Conservation (phyloP, 2,888 invertebrate genomes). For the Aromia moschata region DNA sequence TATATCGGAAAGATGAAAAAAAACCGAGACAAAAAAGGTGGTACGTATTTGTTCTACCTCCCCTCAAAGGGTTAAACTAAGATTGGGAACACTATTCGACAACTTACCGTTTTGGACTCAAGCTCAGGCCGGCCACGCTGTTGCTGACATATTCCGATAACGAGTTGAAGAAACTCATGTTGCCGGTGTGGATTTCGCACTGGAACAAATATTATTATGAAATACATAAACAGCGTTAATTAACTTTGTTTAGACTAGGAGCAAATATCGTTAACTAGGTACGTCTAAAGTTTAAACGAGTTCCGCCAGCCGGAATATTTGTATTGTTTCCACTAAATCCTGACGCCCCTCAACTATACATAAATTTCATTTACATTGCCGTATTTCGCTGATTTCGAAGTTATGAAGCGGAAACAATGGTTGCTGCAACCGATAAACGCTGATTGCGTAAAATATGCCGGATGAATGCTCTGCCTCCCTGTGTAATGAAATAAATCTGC, state of each 20-base stretch:
- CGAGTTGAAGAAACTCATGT: conserved; percentile 88
- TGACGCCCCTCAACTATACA: not conserved
- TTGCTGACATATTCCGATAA: conserved; percentile 87
- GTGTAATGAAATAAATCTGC: conserved; percentile 8
- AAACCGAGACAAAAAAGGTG: too few species aligned
- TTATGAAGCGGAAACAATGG: not conserved
- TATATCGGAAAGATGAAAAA: too few species aligned
- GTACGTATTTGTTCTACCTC: too few species aligned
- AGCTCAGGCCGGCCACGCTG: conserved; percentile 81
- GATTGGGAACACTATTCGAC: not conserved
- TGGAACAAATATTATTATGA: conserved; percentile 14
- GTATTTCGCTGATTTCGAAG: conserved; percentile 3
- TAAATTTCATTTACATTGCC: conserved; percentile 3
- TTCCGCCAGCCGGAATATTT: conserved; percentile 13
- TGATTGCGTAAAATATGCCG: not conserved
- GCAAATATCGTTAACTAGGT: conserved; percentile 13
- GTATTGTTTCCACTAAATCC: conserved; percentile 9
- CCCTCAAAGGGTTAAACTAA: too few species aligned
- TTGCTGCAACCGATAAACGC: not conserved
- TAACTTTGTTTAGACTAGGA: conserved; percentile 2
- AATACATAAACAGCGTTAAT: conserved; percentile 5
- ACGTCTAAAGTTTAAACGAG: conserved; percentile 10
- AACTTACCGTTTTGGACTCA: conserved; percentile 70
- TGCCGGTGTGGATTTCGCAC: conserved; percentile 28
- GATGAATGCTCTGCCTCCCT: not conserved